Conservation (phyloP, 2,888 invertebrate genomes). For the Mechanitis messenoides region DNA sequence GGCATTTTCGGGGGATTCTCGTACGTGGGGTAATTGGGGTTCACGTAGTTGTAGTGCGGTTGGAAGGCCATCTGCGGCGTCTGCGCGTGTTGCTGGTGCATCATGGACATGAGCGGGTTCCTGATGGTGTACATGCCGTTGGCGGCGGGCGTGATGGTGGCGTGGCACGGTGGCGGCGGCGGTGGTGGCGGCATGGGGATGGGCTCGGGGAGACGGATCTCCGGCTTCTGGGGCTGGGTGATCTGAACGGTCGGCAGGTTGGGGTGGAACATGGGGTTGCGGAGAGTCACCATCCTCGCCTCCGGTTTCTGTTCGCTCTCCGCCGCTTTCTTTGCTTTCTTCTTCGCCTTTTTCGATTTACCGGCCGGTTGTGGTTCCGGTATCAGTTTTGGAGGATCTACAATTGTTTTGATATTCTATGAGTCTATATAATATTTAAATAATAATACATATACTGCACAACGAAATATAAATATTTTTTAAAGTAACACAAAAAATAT, state of each 20-base stretch:
- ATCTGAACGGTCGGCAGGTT: conserved; percentile 64
- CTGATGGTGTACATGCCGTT: conserved; percentile 90
- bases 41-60: conserved; percentile 52
- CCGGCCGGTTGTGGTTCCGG: conserved; percentile 46
- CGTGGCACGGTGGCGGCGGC: conserved; percentile 69
- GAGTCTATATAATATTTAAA: too few species aligned
- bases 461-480: too few species aligned
- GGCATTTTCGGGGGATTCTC: conserved; percentile 43
- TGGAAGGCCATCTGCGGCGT: conserved; percentile 43
- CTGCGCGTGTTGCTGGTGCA: conserved; percentile 60
- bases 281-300: conserved; percentile 84
- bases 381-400: conserved; percentile 56
- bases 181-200: conserved; percentile 69
- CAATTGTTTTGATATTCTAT: background rate
- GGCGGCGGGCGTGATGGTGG: conserved; percentile 70
- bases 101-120: conserved; percentile 80
- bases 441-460: too few species aligned
- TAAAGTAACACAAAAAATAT: too few species aligned
- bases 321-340: conserved; percentile 64
- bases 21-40: conserved; percentile 40
- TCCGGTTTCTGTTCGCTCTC: conserved; percentile 46
- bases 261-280: conserved; percentile 86
- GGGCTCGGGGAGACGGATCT: conserved; percentile 64
- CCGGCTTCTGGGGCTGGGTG: conserved; percentile 49
- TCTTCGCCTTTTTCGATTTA: conserved; percentile 70